Evolutionary conservation across 2,888 invertebrate species (phyloP).

Genomic region (Tetanocera ferruginea): DNA sequence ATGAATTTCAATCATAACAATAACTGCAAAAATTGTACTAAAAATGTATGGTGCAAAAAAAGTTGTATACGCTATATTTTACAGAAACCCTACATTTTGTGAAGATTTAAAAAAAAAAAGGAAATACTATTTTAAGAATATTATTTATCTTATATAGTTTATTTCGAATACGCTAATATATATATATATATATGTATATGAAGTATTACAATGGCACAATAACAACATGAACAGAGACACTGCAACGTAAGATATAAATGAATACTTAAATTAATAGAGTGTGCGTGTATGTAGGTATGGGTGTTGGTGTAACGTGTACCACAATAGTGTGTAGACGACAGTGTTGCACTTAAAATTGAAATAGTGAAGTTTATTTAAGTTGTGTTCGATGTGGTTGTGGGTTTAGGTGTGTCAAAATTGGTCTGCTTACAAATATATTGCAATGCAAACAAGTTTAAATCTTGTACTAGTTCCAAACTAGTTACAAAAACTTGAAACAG

Average conservation of each 20-base stretch:
- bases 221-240: not conserved
- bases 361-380: too few species aligned
- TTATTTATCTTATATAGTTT: not conserved
- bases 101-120: not conserved
- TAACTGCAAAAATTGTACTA: slow-evolving; percentile 18
- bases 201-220: not conserved
- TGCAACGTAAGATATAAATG: not conserved
- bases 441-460: too few species aligned
- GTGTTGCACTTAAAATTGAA: too few species aligned
- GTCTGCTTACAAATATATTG: not conserved
- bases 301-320: too few species aligned
- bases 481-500: too few species aligned
- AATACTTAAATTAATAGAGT: not conserved
- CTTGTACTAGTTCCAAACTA: too few species aligned
- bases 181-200: too few species aligned
- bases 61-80: slow-evolving; percentile 19
- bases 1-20: slow-evolving; percentile 20
- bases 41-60: slow-evolving; percentile 21
- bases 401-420: not conserved
- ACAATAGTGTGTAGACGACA: too few species aligned
- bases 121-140: slow-evolving; percentile 6
- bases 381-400: not conserved
- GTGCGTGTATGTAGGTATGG: not conserved
- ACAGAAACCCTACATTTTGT: slow-evolving; percentile 16
- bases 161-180: slow-evolving; percentile 19